Percentiles rank a stretch among this genome's conserved stretches.
These are phyloP conservation scores for Phengaris alcon DNA, from an alignment of 2,888 invertebrate genomes.

Conservation along the genomic window DNA sequence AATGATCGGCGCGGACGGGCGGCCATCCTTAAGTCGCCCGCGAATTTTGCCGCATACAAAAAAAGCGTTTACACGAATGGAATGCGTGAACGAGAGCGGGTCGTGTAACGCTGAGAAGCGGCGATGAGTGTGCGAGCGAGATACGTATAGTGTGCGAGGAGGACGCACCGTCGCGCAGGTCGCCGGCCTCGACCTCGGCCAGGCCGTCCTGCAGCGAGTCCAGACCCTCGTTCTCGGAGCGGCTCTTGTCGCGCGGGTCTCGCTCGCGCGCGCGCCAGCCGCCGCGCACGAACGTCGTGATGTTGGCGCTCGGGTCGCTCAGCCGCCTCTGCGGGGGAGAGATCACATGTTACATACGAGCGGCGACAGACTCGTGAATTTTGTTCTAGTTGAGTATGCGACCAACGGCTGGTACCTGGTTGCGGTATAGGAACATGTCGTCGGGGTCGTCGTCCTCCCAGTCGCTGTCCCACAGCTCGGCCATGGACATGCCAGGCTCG, in stretches of 20 bases:
- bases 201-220: constrained; percentile 91
- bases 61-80: constrained; percentile 18
- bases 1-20: constrained; percentile 7
- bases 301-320: constrained; percentile 95
- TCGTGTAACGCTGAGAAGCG: constrained; percentile 14
- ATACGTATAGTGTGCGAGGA: neutral
- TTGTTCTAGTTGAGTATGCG: neutral
- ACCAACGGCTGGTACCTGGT: constrained; percentile 76
- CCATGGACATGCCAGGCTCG: constrained; percentile 91
- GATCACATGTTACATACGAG: neutral
- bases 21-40: neutral
- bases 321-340: constrained; percentile 82
- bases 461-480: constrained; percentile 93
- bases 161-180: constrained; percentile 90
- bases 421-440: constrained; percentile 89
- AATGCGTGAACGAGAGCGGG: constrained; percentile 20
- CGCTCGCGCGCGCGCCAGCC: constrained; percentile 85
- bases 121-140: constrained; percentile 15
- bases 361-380: neutral
- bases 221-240: constrained; percentile 95
- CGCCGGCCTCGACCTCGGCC: constrained; percentile 95
- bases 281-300: constrained; percentile 90
- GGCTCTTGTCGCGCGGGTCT: constrained; percentile 85
- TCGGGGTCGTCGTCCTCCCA: constrained; percentile 94
- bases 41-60: neutral